Base-by-base conservation (phyloP, 1,140 invertebrate genomes). In the Lithobius niger region DNA sequence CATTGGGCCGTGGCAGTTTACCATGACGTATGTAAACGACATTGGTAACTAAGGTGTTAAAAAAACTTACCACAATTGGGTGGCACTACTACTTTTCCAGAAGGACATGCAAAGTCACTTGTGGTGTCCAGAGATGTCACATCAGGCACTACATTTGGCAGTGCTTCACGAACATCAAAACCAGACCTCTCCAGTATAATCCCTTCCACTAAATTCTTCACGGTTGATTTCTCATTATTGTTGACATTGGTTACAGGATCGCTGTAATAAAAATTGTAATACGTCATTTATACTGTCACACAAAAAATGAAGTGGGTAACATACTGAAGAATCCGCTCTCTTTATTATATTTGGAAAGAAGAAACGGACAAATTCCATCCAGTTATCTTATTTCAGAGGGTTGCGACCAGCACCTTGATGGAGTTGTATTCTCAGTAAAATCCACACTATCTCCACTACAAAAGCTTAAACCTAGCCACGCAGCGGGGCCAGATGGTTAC, bases 71-170 rank as follows among this genome's bases (percentile, higher is more conserved):
- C 86, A 67, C 89, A 94, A 67, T 90, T 86, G 55, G 88, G 86
- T 22, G 84, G 83, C 76, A 90, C 85, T 2, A 91, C 87, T 27
- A 96, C 91, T 76, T 94, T 87, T 51, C 93, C 93, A 57, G 82
- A 75, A 0, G 88, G 86, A 71, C 93, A 97, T 53, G 88, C 88
- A 66, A 93, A 97, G 64, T 93, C 89, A 0, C 90, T 92, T 62
- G 85, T 77, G 1, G 96, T 73, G 36, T 79, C 67, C 28, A 97
- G 71, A 18, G 89, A 93, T 2, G 87, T 84, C 49, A 93, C 86
- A 71, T 96, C 93, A 0, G 91, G 88, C 0, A 89, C 81, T 0
- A 92, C 95, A 64, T 95, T 96, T 10, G 93, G 92, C 31, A 97
- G 69, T 61, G 94, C 92, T 59, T 91, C 88, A 60, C 86, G 79